A percentile compares a stretch with the other conserved stretches of the same genome.
These are phyloP conservation scores for Hippocampus abdominalis DNA, from an alignment of 2,113 vertebrate species.

Conservation along the genomic window DNA sequence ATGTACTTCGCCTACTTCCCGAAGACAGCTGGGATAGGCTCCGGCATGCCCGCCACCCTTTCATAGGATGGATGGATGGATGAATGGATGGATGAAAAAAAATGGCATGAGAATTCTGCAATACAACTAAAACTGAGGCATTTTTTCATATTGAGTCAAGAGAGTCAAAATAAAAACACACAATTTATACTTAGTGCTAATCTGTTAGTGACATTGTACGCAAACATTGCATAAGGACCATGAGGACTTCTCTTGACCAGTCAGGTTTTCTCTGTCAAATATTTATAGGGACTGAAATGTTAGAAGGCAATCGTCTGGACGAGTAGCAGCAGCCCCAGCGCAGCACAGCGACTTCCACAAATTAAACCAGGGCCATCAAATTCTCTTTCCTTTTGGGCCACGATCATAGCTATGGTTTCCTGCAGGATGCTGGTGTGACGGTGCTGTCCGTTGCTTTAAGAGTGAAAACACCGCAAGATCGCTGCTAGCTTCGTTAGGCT, in stretches of 20 bases:
- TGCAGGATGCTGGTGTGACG: not conserved
- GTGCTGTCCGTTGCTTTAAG: no score
- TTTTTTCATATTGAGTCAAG: no score
- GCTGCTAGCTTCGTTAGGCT: no score
- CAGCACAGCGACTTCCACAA: constrained; percentile 1
- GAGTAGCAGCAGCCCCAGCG: constrained; percentile 9
- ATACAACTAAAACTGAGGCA: no score
- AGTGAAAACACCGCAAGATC: no score
- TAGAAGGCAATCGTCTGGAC: constrained; percentile 56
- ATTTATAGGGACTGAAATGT: constrained; percentile 71
- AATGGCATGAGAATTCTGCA: no score
- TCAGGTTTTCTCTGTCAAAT: constrained; percentile 68
- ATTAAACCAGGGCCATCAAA: constrained; percentile 8
- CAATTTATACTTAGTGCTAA: constrained; percentile 20
- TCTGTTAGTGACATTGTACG: constrained; percentile 30
- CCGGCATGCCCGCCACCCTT: no score
- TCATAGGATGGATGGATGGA: no score
- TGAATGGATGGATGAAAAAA: no score
- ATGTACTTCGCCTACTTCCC: no score
- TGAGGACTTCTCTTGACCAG: constrained; percentile 44
- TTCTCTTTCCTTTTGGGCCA: not conserved
- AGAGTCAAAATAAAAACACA: not conserved
- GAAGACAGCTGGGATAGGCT: no score
- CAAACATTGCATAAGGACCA: constrained; percentile 41
- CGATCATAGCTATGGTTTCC: not conserved